Evolutionary conservation across 2,113 vertebrate genomes (phyloP).

Genomic region (Acanthochromis polyacanthus): DNA sequence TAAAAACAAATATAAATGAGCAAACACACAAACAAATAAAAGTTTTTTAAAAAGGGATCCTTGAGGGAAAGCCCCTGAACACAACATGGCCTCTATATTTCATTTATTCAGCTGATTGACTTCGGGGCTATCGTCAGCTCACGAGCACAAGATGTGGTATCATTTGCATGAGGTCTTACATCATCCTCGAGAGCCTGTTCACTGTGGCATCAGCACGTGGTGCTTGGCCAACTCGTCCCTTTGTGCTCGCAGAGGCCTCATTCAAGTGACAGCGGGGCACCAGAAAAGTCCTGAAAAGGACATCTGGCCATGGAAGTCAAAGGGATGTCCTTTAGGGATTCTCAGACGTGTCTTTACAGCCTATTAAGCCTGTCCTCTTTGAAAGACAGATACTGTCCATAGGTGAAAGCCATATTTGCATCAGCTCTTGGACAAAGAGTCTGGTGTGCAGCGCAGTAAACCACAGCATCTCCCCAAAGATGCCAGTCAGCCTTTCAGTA

Average conservation of each 20-base stretch:
- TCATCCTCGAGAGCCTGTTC: conserved; percentile 71
- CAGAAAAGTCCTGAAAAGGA: conserved; percentile 73
- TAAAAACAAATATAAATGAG: too few relatives aligned
- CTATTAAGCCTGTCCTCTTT: conserved; percentile 48
- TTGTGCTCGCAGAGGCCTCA: conserved; percentile 72
- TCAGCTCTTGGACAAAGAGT: conserved; percentile 60
- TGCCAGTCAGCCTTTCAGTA: conserved; percentile 62
- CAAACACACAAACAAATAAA: conserved; percentile 8
- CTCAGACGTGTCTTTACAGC: conserved; percentile 56
- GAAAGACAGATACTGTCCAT: conserved; percentile 64
- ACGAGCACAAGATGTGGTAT: conserved; percentile 61
- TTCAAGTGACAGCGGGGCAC: conserved; percentile 71
- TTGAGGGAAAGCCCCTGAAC: conserved; percentile 1
- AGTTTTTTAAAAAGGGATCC: neutral
- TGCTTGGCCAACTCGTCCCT: conserved; percentile 72
- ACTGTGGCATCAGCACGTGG: conserved; percentile 75
- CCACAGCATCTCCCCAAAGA: conserved; percentile 58
- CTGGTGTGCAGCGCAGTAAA: conserved; percentile 48
- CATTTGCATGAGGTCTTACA: conserved; percentile 77
- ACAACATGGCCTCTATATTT: conserved; percentile 11
- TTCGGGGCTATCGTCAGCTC: conserved; percentile 34
- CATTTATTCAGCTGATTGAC: conserved; percentile 51
- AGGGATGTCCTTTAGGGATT: conserved; percentile 67
- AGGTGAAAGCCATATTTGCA: conserved; percentile 63
- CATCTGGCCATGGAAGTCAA: conserved; percentile 76